Evolutionary conservation across 2,888 invertebrate species (phyloP).

Genomic region (Troglohyphantes excavatus): DNA sequence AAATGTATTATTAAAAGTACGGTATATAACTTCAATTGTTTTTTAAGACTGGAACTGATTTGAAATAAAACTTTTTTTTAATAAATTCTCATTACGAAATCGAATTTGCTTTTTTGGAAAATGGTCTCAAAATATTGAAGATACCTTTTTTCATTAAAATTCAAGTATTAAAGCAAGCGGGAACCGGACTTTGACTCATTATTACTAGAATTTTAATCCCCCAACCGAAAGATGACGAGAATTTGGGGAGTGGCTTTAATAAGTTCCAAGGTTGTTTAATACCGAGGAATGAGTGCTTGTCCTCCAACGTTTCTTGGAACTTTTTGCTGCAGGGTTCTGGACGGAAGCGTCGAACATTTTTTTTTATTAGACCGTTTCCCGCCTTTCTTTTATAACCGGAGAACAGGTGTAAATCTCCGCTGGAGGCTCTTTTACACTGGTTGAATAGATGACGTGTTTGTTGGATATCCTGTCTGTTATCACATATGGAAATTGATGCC

Average conservation of each 20-base stretch:
- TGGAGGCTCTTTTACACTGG: background rate
- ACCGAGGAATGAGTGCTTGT: background rate
- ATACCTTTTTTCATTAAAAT: no score
- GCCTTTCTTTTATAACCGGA: background rate
- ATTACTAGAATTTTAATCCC: background rate
- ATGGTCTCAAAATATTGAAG: no score
- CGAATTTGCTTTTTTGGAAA: no score
- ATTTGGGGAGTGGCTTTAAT: constrained; percentile 29
- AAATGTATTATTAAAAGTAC: no score
- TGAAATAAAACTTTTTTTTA: no score
- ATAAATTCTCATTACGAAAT: no score
- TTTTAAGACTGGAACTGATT: no score
- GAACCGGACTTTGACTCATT: background rate
- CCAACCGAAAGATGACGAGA: background rate
- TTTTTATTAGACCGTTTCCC: background rate
- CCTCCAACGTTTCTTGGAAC: background rate
- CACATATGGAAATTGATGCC: no score
- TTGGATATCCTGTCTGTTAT: background rate
- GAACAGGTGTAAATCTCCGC: constrained; percentile 6
- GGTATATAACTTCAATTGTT: no score
- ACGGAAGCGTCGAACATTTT: background rate
- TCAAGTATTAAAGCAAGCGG: background rate
- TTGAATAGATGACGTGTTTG: background rate
- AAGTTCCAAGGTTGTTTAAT: constrained; percentile 30
- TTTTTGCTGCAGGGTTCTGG: background rate